A percentile compares a stretch with the other conserved stretches of the same genome.
Conservation (phyloP, 1,140 invertebrate genomes). For the Caenorhabditis briggsae region DNA sequence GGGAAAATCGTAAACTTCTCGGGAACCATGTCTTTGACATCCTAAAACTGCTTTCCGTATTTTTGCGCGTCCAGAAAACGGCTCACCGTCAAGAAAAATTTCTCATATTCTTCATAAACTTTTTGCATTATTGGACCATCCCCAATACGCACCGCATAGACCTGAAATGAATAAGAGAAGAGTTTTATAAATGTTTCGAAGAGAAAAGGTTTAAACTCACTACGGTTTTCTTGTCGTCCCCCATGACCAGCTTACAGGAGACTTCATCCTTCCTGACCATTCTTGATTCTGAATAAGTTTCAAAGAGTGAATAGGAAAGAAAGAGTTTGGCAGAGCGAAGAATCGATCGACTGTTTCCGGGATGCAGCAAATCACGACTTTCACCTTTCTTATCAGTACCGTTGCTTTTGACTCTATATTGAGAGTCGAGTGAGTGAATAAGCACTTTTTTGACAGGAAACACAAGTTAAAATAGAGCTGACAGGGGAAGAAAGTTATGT, state of each 20-base stretch:
- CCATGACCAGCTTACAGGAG: conserved; percentile 33
- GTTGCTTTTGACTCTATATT: not conserved
- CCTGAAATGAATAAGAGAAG: conserved; percentile 31
- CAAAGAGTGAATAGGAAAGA: not conserved
- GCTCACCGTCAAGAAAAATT: conserved; percentile 46
- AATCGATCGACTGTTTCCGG: not conserved
- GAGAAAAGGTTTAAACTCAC: conserved; percentile 21
- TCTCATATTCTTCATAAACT: conserved; percentile 57
- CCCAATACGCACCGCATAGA: conserved; percentile 44
- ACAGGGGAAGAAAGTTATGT: no score
- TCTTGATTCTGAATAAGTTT: not conserved
- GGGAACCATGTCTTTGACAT: conserved; percentile 61
- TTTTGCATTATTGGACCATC: conserved; percentile 44
- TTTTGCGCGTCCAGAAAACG: not conserved
- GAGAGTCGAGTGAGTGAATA: not conserved
- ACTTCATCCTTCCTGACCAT: conserved; percentile 38
- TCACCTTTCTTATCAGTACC: conserved; percentile 19
- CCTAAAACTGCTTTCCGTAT: not conserved
- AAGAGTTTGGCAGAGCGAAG: not conserved
- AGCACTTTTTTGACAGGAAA: conserved; percentile 37
- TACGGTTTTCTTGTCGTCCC: conserved; percentile 62
- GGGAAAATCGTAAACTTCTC: conserved; percentile 67
- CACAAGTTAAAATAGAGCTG: no score
- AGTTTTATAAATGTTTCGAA: not conserved
- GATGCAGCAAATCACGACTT: conserved; percentile 5